Evolutionary conservation across 2,888 invertebrate species (phyloP).

Genomic region (Drosophila differens): DNA sequence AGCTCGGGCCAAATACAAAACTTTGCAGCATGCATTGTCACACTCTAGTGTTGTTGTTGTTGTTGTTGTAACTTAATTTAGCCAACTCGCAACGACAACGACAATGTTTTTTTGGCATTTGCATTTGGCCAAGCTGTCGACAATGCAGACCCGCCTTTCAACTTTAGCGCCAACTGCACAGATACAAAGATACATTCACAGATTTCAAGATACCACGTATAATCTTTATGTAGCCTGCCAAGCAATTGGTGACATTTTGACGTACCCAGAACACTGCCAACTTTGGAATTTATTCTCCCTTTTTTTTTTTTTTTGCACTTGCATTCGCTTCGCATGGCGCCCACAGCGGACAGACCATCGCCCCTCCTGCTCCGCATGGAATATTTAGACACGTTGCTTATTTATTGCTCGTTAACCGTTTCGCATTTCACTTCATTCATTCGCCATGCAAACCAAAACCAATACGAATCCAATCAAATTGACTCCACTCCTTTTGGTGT

Average conservation of each 20-base stretch:
- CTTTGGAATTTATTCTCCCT: slow-evolving; percentile 45
- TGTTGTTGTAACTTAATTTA: slow-evolving; percentile 58
- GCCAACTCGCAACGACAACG: slow-evolving; percentile 48
- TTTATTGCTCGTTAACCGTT: slow-evolving; percentile 50
- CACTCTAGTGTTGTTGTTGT: slow-evolving; percentile 27
- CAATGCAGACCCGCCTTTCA: slow-evolving; percentile 65
- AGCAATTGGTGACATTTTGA: slow-evolving; percentile 64
- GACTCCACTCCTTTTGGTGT: slow-evolving; percentile 35
- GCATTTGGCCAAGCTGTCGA: slow-evolving; percentile 56
- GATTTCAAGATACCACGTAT: slow-evolving; percentile 7
- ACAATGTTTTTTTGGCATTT: slow-evolving; percentile 65
- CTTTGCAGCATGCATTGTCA: slow-evolving; percentile 48
- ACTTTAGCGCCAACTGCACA: slow-evolving; percentile 62
- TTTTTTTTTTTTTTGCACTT: slow-evolving; percentile 35
- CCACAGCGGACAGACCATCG: slow-evolving; percentile 4
- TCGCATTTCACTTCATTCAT: slow-evolving; percentile 45
- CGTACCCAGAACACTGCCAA: slow-evolving; percentile 66
- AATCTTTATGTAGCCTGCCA: slow-evolving; percentile 26
- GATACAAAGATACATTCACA: slow-evolving; percentile 19
- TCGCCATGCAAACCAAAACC: slow-evolving; percentile 14
- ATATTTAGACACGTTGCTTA: slow-evolving; percentile 53
- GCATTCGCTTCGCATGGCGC: slow-evolving; percentile 29
- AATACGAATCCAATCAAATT: slow-evolving; percentile 19
- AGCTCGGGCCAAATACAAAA: slow-evolving; percentile 53
- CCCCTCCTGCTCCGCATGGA: background rate